Conservation (phyloP, 2,113 vertebrate genomes). For the Sus scrofa region T2T-Sscrofa CM000826.6:107989001-107989500, state of each 20-base stretch:
- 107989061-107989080: background rate
- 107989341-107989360: background rate
- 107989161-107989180: background rate
- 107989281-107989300: background rate
- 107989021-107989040: background rate
- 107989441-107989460: background rate
- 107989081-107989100: background rate
- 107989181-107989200: background rate
- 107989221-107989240: background rate
- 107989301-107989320: background rate
- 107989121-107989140: background rate
- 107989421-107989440: slow-evolving; percentile 23
- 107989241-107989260: background rate
- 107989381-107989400: background rate
- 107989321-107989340: background rate
- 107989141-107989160: background rate
- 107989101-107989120: background rate
- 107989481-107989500: background rate
- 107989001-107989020: background rate
- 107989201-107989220: background rate
- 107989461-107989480: background rate
- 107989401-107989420: background rate
- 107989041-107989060: background rate
- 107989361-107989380: background rate
- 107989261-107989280: background rate